Percentiles rank a stretch among this genome's conserved stretches.
Conservation (phyloP, 2,113 vertebrate genomes). For the Dipodomys stephensi region DNA sequence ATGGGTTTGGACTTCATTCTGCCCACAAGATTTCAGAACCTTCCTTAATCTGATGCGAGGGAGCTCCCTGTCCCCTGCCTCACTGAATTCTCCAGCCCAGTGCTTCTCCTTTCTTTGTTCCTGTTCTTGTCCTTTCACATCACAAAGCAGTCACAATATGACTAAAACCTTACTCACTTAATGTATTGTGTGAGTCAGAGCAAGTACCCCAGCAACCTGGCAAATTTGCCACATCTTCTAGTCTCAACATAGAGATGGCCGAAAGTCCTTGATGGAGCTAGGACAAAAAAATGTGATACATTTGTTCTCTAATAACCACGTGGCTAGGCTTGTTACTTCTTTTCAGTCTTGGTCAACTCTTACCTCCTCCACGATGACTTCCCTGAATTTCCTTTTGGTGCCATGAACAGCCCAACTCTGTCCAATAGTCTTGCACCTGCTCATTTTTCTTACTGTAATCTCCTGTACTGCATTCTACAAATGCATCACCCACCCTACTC, state of each 20-base stretch:
- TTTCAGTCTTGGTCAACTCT: neutral
- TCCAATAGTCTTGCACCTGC: neutral
- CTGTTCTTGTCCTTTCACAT: slow-evolving; percentile 43
- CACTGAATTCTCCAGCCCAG: neutral
- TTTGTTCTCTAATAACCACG: neutral
- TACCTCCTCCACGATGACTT: neutral
- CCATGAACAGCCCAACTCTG: neutral
- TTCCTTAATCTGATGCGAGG: slow-evolving; percentile 9
- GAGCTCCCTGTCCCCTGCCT: neutral
- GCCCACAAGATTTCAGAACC: slow-evolving; percentile 41
- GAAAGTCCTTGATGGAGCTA: neutral
- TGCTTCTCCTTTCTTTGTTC: slow-evolving; percentile 70
- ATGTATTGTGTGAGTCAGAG: neutral
- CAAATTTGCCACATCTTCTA: neutral
- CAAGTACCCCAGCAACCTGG: neutral
- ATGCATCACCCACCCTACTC: no score
- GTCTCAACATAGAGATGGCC: neutral
- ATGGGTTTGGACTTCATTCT: slow-evolving; percentile 2
- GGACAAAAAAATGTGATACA: neutral
- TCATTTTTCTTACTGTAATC: neutral
- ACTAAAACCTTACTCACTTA: slow-evolving; percentile 51
- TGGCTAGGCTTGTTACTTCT: neutral
- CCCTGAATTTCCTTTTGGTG: neutral
- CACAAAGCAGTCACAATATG: slow-evolving; percentile 49
- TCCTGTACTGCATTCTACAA: no score